Percentiles rank a stretch among this genome's conserved stretches.
Conservation (phyloP, 2,113 vertebrate genomes). For the cattle (Bos taurus) region ARS-UCD2.0 NC_037347.1:37830001-37830500, state of each 20-base stretch:
- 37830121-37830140: not conserved
- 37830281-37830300: constrained; percentile 2
- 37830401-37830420: not conserved
- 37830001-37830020: not conserved
- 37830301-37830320: not conserved
- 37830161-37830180: not conserved
- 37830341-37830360: not conserved
- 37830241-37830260: not conserved
- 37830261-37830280: not conserved
- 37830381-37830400: constrained; percentile 37
- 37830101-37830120: not conserved
- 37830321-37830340: not conserved
- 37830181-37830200: not conserved
- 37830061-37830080: not conserved
- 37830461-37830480: not conserved
- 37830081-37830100: not conserved
- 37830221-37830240: not conserved
- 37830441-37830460: not conserved
- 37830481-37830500: not conserved
- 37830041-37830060: not conserved
- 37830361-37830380: not conserved
- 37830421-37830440: not conserved
- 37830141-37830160: not conserved
- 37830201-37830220: not conserved
- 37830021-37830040: not conserved